Percentiles rank a stretch among this genome's conserved stretches.
These are phyloP conservation scores for Ia io DNA, from an alignment of 2,113 vertebrate genomes.

Conservation along the genomic window DNA sequence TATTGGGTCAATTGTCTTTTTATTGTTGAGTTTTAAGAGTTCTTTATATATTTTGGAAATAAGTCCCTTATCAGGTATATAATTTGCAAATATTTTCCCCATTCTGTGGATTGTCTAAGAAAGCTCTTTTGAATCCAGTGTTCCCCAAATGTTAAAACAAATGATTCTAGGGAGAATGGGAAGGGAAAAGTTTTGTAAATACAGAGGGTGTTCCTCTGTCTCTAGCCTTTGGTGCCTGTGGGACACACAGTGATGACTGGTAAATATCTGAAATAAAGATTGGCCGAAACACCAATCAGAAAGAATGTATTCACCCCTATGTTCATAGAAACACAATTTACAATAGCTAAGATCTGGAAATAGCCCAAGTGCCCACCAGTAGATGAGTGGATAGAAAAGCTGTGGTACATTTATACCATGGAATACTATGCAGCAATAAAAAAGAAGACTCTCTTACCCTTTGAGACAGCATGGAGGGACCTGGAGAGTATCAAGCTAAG, in stretches of 20 bases:
- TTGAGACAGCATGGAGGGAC: too few relatives aligned
- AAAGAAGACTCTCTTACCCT: too few relatives aligned
- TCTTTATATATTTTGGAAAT: background rate
- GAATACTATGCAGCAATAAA: too few relatives aligned
- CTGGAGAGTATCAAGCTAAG: too few relatives aligned
- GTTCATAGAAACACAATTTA: too few relatives aligned
- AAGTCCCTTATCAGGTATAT: background rate
- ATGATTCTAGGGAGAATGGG: background rate
- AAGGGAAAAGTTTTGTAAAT: background rate
- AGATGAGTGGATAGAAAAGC: too few relatives aligned
- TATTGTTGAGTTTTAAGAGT: background rate
- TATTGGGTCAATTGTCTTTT: background rate
- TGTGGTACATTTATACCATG: too few relatives aligned
- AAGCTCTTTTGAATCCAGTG: background rate
- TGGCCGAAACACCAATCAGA: background rate
- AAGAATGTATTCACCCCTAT: too few relatives aligned
- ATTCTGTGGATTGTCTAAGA: background rate
- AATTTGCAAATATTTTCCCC: background rate
- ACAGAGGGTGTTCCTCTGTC: background rate
- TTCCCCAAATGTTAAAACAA: background rate
- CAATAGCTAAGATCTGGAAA: too few relatives aligned
- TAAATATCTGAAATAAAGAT: conserved; percentile 34
- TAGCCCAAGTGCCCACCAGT: too few relatives aligned
- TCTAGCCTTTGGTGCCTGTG: background rate
- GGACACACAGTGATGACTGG: background rate